Conservation (phyloP, 2,888 invertebrate genomes). For the Drosophila borborema region DNA sequence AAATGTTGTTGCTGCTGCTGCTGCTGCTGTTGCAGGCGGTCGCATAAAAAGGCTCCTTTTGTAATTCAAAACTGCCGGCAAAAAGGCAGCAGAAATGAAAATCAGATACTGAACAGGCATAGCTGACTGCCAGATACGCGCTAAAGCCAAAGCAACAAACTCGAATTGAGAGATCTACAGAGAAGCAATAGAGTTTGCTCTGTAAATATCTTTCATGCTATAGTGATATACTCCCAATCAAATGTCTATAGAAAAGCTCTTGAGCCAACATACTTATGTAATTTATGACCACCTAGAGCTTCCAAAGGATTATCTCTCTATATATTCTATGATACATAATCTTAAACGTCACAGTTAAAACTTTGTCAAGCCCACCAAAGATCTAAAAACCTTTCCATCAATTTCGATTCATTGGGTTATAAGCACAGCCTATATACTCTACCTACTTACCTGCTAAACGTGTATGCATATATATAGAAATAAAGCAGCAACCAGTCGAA, state of each 20-base stretch:
- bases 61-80: slow-evolving; percentile 73
- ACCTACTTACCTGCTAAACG: neutral
- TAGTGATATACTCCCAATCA: too few relatives aligned
- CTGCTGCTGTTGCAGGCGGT: slow-evolving; percentile 43
- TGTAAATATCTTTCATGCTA: too few relatives aligned
- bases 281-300: too few relatives aligned
- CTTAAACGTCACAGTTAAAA: too few relatives aligned
- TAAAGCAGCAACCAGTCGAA: slow-evolving; percentile 40
- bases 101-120: neutral
- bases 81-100: slow-evolving; percentile 24
- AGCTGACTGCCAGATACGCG: neutral
- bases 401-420: too few relatives aligned
- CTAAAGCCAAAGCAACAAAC: neutral
- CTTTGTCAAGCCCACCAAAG: too few relatives aligned
- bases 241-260: too few relatives aligned
- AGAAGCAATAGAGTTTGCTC: too few relatives aligned
- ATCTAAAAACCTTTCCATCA: too few relatives aligned
- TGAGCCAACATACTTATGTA: too few relatives aligned
- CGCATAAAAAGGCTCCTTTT: slow-evolving; percentile 72
- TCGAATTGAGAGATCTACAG: neutral
- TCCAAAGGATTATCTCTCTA: too few relatives aligned
- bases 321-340: too few relatives aligned
- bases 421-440: neutral
- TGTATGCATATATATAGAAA: slow-evolving; percentile 4
- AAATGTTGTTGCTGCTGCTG: slow-evolving; percentile 47